A percentile compares a stretch with the other conserved stretches of the same genome.
phyloP scores from a whole-genome alignment of 2,113 vertebrate species.

The Dissostichus mawsoni region DNA sequence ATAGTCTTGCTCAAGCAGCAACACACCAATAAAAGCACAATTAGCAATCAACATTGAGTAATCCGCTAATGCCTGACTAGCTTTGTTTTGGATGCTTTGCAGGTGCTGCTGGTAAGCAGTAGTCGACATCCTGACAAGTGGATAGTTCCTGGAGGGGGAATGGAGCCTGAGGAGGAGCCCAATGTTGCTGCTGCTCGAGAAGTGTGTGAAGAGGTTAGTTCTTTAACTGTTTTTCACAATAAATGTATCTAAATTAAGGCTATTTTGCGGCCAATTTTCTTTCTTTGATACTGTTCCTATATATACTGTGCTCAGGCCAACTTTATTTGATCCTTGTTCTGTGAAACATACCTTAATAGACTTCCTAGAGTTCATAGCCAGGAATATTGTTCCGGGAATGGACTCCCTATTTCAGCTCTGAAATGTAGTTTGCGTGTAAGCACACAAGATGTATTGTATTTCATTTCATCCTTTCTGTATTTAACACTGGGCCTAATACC shows the following conservation, averaged over 20 bases:
- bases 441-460: slow-evolving; percentile 61
- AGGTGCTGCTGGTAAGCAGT: slow-evolving; percentile 98
- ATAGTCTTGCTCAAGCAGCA: not conserved
- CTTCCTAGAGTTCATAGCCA: slow-evolving; percentile 23
- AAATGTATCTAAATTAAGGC: not conserved
- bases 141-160: slow-evolving; percentile 98
- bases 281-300: not conserved
- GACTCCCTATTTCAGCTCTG: slow-evolving; percentile 37
- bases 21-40: not conserved
- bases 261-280: not conserved
- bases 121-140: slow-evolving; percentile 97
- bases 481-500: slow-evolving; percentile 65
- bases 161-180: slow-evolving; percentile 98
- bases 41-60: not conserved
- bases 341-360: slow-evolving; percentile 38
- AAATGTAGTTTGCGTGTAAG: not conserved
- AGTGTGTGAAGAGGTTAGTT: slow-evolving; percentile 95
- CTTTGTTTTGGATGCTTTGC: slow-evolving; percentile 33
- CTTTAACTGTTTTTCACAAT: not conserved
- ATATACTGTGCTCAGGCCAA: not conserved
- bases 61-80: not conserved
- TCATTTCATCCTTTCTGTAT: slow-evolving; percentile 64
- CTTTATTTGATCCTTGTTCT: slow-evolving; percentile 15
- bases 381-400: slow-evolving; percentile 65
- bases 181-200: slow-evolving; percentile 92